Evolutionary conservation across 2,888 invertebrate species (phyloP).

Genomic region (Scaeva pyrastri): DNA sequence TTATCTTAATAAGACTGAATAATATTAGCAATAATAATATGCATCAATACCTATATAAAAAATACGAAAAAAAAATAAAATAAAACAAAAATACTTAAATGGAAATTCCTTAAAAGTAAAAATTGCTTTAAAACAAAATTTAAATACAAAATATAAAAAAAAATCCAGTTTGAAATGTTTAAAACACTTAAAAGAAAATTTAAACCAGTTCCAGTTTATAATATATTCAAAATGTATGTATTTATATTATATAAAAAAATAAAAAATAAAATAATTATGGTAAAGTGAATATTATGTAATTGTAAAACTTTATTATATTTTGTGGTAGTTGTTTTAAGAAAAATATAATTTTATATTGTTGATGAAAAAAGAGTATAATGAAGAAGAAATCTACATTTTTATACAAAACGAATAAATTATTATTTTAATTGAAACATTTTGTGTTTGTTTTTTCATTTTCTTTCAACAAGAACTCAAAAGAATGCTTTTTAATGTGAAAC

Average conservation of each 20-base stretch:
- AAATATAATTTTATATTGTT: constrained; percentile 26
- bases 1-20: constrained; percentile 75
- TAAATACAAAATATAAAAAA: not conserved
- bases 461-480: too few species aligned
- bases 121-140: not conserved
- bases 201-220: constrained; percentile 53
- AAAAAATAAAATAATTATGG: too few species aligned
- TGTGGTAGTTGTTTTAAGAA: constrained; percentile 25
- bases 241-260: constrained; percentile 21
- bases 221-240: constrained; percentile 24
- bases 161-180: not conserved
- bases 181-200: not conserved
- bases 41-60: constrained; percentile 34
- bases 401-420: constrained; percentile 67
- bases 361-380: constrained; percentile 18
- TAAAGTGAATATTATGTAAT: constrained; percentile 8
- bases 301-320: constrained; percentile 27
- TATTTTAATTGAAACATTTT: constrained; percentile 41
- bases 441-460: not conserved
- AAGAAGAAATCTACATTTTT: constrained; percentile 44
- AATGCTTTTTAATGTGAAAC: too few species aligned
- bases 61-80: not conserved
- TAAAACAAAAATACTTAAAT: constrained; percentile 35
- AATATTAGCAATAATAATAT: constrained; percentile 65
- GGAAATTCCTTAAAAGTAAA: constrained; percentile 52